These are phyloP conservation scores for Crematogaster levior DNA, from an alignment of 2,888 invertebrate species.

Conservation along the genomic window DNA sequence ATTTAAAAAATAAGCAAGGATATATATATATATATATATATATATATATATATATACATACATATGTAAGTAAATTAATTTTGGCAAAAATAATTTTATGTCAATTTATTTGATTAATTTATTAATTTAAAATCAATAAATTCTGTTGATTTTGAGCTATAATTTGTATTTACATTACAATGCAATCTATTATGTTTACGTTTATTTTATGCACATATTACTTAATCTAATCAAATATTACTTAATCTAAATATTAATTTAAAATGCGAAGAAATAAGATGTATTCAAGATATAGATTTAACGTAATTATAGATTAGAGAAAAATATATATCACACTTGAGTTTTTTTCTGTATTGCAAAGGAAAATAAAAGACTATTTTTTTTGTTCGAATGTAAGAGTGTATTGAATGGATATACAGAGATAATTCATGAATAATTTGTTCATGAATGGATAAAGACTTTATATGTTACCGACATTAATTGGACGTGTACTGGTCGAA, in stretches of 20 bases:
- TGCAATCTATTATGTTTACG: not conserved
- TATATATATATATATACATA: too few species aligned
- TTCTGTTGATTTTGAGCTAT: too few species aligned
- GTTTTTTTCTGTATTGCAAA: not conserved
- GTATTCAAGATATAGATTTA: not conserved
- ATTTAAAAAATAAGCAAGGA: not conserved
- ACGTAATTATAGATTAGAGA: not conserved
- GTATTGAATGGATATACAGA: not conserved
- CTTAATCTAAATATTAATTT: slow-evolving; percentile 6
- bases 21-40: not conserved
- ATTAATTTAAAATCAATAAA: not conserved
- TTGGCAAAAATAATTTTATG: not conserved
- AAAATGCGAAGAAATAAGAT: not conserved
- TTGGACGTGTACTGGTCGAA: not conserved
- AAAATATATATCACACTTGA: not conserved
- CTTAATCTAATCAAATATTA: too few species aligned
- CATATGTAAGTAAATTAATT: not conserved
- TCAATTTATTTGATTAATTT: not conserved
- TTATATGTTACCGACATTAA: not conserved
- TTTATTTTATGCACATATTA: not conserved
- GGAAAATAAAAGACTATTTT: not conserved
- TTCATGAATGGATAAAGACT: slow-evolving; percentile 27
- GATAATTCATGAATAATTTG: slow-evolving; percentile 30
- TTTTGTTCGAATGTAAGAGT: not conserved
- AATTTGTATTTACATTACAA: not conserved